Evolutionary conservation across 1,140 invertebrate genomes (phyloP).

Genomic region (Carcinoscorpius rotundicauda): DNA sequence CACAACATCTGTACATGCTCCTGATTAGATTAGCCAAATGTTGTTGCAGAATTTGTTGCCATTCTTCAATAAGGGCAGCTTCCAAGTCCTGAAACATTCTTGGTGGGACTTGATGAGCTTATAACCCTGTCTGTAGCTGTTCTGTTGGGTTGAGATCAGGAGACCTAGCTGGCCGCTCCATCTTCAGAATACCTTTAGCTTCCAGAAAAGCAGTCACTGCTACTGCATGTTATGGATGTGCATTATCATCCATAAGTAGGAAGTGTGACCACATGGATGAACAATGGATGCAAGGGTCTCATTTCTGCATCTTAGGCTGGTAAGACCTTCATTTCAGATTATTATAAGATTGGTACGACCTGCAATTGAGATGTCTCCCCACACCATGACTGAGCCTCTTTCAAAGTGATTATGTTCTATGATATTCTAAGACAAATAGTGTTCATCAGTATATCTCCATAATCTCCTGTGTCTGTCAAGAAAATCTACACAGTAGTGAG

Average conservation of each 20-base stretch:
- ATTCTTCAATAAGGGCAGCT: constrained; percentile 4
- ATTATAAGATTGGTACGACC: constrained; percentile 1
- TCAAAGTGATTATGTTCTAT: not conserved
- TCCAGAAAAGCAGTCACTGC: not conserved
- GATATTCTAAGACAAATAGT: not conserved
- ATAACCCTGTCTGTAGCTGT: not conserved
- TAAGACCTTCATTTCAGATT: constrained; percentile 3
- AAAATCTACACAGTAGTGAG: not conserved
- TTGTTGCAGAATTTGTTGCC: not conserved
- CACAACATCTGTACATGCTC: too few species aligned
- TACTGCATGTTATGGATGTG: not conserved
- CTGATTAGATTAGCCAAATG: too few species aligned
- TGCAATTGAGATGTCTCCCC: not conserved
- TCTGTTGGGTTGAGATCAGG: constrained; percentile 2
- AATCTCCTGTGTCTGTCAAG: not conserved
- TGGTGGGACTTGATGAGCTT: not conserved
- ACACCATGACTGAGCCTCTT: not conserved
- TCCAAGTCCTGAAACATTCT: constrained; percentile 4
- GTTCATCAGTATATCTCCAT: not conserved
- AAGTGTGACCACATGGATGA: not conserved
- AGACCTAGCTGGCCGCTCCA: constrained; percentile 29
- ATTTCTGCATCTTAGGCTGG: constrained; percentile 1
- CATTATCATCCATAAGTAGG: constrained; percentile 1
- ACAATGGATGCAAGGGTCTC: constrained; percentile 6
- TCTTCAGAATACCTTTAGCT: not conserved